Evolutionary conservation across 2,888 invertebrate genomes (phyloP), one percentile per base, ranked within the genome.

Genomic region (Nomada flava): DNA sequence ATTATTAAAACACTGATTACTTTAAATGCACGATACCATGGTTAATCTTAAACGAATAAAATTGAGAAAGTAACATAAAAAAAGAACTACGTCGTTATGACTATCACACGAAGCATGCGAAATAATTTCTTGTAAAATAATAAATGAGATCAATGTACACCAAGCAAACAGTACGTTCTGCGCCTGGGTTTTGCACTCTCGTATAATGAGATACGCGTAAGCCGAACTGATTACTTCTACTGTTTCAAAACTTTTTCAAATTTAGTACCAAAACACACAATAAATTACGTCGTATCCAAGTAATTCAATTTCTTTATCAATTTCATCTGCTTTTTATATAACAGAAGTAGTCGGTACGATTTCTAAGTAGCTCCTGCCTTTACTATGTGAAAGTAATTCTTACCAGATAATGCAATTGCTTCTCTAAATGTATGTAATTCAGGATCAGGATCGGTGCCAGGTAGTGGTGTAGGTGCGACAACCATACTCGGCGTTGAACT

Each of bases 401-500:
- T 93, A 95, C 95, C 95, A 90, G 95, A 95, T 84, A 96, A 93
- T 72, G 96, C 96, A 90, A 97, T 95, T 79, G 97, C 97, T 94
- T 97, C 97, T 92, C 96, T 95, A 92, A 97, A 97, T 86, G 96
- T 96, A 90, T 96, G 96, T 89, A 97, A 94, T 91, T 96, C 96
- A 63, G 95, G 94, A 90, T 96, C 96, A 77, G 92, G 92, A 88
- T 92, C 93, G 88, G 88, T 93, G 29, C 93, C 93, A 69, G 94
- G 92, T 57, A 94, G 92, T 42, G 92, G 91, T 62, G 92, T 89
- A 64, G 93, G 91, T 36, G 93, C 90, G 23, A 92, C 93, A 76
- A 94, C 94, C 90, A 94, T 93, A 86, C 92, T 93, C 53, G 92
- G 91, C 76, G 95, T 94, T 83, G 95, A 94, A 91, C 94, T 94